Evolutionary conservation across 2,888 invertebrate genomes (phyloP), one percentile per base, ranked within the genome.

Genomic region (Hemithea aestivaria): DNA sequence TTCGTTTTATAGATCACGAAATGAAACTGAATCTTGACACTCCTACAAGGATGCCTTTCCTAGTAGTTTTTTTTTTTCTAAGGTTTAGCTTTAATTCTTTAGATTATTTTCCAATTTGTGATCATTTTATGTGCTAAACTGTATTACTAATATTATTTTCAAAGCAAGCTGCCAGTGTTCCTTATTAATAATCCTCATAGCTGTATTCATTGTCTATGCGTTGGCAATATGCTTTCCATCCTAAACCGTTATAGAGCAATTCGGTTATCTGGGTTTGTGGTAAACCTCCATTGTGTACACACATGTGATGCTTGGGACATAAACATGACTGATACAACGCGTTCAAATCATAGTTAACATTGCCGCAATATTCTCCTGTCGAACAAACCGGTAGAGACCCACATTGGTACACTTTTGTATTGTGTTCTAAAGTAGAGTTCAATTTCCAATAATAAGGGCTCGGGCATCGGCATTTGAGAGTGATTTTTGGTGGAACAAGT

Each of bases 291-390:
- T 66, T 71, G 39, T 88, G 89, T 8, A 91, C 78, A 56, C 92
- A 92, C 16, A 90, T 79, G 53, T 91, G 88, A 6, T 84, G 82
- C 40, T 66, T 64, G 0, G 91, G 92, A 48, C 92, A 92, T 11
- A 89, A 73, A 46, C 92, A 92, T 5, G 84, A 88, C 56, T 91
- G 90, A 59, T 91, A 91, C 7, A 90, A 73, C 5, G 91, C 89
- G 42, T 87, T 89, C 6, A 88, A 62, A 51, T 91, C 90, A n/a
- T 77, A 67, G 52, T 88, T 81, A 6, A 91, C 87, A 41, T 89
- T 80, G 0, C 92, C 92, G 57, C 92, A 92, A 54, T 89, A 89
- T 22, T 91, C 90, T 0, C 77, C 75, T 0, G 76, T 66, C 9
- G 78, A 73, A 56, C 92, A 92, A 22, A 77, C 65, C 4, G 76